Percentiles rank a stretch among this genome's conserved stretches.
phyloP scores from a whole-genome alignment of 2,888 invertebrate genomes.

The Melieria crassipennis region DNA sequence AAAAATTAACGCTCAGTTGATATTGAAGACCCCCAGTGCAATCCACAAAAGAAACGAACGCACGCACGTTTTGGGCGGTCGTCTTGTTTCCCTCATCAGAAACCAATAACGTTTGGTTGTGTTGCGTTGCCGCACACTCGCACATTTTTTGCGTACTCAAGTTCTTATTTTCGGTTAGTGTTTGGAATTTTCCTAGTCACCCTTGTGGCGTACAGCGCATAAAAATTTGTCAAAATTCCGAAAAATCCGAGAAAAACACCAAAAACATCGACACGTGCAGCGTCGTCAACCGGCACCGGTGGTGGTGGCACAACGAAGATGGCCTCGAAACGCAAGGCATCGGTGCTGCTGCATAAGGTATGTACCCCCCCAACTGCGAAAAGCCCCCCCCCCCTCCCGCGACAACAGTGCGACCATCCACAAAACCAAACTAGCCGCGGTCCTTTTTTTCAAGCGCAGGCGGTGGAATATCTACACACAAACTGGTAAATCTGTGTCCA shows the following conservation, averaged over 20 bases:
- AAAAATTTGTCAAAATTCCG: constrained; percentile 63
- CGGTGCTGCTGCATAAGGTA: constrained; percentile 66
- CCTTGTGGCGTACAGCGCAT: constrained; percentile 31
- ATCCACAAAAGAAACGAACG: no score
- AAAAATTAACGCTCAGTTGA: no score
- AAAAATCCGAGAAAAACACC: constrained; percentile 64
- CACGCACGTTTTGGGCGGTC: no score
- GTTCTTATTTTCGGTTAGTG: constrained; percentile 19
- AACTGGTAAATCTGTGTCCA: no score
- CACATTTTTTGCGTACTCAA: no score
- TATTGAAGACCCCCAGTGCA: no score
- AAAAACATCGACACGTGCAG: constrained; percentile 63
- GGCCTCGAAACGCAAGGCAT: constrained; percentile 67
- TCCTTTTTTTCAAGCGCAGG: neutral
- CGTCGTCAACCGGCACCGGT: constrained; percentile 61
- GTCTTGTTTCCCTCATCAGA: no score
- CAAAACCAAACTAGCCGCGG: neutral
- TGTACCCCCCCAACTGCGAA: constrained; percentile 32
- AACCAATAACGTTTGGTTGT: no score
- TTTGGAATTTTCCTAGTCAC: neutral
- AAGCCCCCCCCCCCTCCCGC: no score
- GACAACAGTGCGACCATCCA: neutral
- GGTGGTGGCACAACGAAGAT: constrained; percentile 63
- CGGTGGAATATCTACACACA: no score
- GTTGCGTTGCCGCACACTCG: neutral